Evolutionary conservation across 2,113 vertebrate genomes (phyloP).

Genomic region (Ranitomeya imitator): DNA sequence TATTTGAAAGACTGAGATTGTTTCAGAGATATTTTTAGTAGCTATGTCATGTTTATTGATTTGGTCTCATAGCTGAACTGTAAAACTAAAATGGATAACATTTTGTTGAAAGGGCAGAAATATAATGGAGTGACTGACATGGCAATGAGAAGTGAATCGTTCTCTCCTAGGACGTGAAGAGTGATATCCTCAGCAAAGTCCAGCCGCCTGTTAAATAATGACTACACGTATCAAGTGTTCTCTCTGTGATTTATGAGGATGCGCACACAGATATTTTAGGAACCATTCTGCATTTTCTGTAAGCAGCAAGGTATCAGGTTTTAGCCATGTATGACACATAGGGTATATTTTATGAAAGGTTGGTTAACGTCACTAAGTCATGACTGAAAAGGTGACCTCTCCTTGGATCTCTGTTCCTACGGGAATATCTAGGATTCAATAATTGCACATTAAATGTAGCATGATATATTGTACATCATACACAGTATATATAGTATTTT

Average conservation of each 20-base stretch:
- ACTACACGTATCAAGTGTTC: slow-evolving; percentile 49
- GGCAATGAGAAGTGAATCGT: slow-evolving; percentile 18
- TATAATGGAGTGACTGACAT: slow-evolving; percentile 16
- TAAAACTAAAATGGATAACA: slow-evolving; percentile 28
- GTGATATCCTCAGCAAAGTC: slow-evolving; percentile 30
- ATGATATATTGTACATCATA: not conserved
- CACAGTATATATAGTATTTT: not conserved
- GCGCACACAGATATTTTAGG: slow-evolving; percentile 30
- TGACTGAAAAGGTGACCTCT: slow-evolving; percentile 42
- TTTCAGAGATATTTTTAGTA: not conserved
- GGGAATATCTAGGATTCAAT: not conserved
- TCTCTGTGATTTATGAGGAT: slow-evolving; percentile 55
- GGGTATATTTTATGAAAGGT: not conserved
- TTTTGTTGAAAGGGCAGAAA: slow-evolving; percentile 40
- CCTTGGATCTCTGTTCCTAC: not conserved
- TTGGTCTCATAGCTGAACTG: slow-evolving; percentile 26
- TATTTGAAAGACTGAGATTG: not conserved
- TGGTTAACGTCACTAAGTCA: slow-evolving; percentile 32
- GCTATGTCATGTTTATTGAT: slow-evolving; percentile 4
- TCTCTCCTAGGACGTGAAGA: not conserved
- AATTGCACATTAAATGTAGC: slow-evolving; percentile 16
- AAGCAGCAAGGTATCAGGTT: slow-evolving; percentile 15
- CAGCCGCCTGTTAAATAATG: slow-evolving; percentile 43
- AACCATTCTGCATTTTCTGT: slow-evolving; percentile 8
- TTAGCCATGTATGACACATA: slow-evolving; percentile 34